Evolutionary conservation across 2,888 invertebrate species (phyloP).

Genomic region (Adelognathus sp.): DNA sequence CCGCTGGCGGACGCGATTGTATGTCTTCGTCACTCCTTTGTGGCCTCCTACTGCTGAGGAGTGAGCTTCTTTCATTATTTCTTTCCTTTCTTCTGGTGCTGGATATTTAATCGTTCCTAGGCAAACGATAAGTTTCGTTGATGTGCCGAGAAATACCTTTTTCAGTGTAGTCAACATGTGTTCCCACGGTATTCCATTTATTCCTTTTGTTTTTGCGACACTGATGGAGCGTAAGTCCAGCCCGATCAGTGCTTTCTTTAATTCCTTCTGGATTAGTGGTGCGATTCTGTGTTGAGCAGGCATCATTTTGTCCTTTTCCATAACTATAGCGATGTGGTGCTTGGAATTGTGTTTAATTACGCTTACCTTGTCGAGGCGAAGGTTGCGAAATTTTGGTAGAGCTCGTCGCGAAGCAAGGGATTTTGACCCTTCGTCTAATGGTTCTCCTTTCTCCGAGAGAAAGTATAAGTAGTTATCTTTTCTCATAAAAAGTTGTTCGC

Average conservation of each 20-base stretch:
- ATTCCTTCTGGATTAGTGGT: neutral
- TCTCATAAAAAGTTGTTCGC: too few relatives aligned
- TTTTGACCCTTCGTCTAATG: slow-evolving; percentile 8
- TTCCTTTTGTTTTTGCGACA: slow-evolving; percentile 15
- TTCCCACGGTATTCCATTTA: slow-evolving; percentile 22
- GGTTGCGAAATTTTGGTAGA: slow-evolving; percentile 5
- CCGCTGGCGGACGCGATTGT: slow-evolving; percentile 9
- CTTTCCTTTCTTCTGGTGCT: neutral
- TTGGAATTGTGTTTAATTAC: neutral
- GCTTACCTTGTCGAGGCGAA: too few relatives aligned
- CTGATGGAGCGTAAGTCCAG: neutral
- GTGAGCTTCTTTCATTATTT: slow-evolving; percentile 22
- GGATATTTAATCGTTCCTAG: neutral
- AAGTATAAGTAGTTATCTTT: slow-evolving; percentile 38
- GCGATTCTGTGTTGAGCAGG: neutral
- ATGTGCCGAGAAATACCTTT: neutral
- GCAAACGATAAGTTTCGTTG: neutral
- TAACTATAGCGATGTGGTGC: neutral
- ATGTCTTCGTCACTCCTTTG: slow-evolving; percentile 54
- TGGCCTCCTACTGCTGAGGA: slow-evolving; percentile 51
- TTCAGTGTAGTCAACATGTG: neutral
- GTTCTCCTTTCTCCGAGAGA: slow-evolving; percentile 22
- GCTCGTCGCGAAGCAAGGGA: neutral
- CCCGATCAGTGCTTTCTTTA: neutral
- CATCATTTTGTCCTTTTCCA: neutral